phyloP scores from a whole-genome alignment of 1,140 invertebrate species.

The Mercenaria mercenaria region DNA sequence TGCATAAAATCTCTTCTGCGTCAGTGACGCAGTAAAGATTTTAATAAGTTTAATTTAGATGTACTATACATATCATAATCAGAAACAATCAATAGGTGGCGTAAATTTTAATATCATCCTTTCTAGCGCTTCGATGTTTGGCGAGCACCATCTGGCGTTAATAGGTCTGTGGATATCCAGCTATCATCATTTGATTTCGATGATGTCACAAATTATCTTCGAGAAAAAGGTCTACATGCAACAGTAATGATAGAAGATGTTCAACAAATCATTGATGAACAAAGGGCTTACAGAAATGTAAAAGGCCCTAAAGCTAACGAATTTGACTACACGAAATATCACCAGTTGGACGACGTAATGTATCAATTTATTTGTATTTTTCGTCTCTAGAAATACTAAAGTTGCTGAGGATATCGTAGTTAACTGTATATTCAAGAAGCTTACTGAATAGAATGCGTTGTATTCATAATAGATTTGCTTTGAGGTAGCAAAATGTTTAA shows the following conservation, averaged over 20 bases:
- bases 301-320: background rate
- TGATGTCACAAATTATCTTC: constrained; percentile 14
- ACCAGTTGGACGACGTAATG: constrained; percentile 32
- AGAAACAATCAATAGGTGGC: no score
- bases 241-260: constrained; percentile 20
- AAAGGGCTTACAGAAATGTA: background rate
- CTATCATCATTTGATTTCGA: constrained; percentile 22
- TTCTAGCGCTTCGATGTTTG: constrained; percentile 39
- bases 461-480: no score
- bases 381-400: no score
- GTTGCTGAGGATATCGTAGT: no score
- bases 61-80: no score
- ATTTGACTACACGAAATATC: constrained; percentile 53
- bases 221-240: background rate
- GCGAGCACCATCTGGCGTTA: constrained; percentile 29
- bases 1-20: no score
- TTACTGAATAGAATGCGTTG: no score
- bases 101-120: no score
- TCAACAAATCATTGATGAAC: constrained; percentile 13
- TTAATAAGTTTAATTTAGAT: no score
- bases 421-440: no score
- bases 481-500: no score
- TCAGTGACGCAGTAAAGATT: no score
- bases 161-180: constrained; percentile 8
- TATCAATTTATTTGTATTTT: background rate